Conservation (phyloP, 2,113 vertebrate genomes). For the Petrocephalus microphthalmus region DNA sequence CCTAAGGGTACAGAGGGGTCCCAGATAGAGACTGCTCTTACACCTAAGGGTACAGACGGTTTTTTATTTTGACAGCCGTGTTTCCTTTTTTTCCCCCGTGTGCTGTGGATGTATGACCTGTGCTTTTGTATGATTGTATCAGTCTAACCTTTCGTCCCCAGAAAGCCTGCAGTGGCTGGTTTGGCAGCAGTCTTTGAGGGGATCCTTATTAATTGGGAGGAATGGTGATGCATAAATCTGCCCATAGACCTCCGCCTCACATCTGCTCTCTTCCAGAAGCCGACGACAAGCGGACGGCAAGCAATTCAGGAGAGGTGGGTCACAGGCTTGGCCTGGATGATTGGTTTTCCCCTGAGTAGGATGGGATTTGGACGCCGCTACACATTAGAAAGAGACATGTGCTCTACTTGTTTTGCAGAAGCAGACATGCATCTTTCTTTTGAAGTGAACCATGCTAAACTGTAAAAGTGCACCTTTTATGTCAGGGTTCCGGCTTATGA, state of each 20-base stretch:
- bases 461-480: not conserved
- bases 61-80: not conserved
- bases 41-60: not conserved
- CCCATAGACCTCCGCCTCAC: not conserved
- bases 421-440: not conserved
- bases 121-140: not conserved
- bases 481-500: not conserved
- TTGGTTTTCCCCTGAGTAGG: not conserved
- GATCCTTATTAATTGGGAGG: not conserved
- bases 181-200: not conserved
- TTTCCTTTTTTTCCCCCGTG: not conserved
- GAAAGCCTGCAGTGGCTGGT: not conserved
- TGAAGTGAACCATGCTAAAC: not conserved
- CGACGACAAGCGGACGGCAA: conserved; percentile 66
- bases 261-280: conserved; percentile 56
- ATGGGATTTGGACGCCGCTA: not conserved
- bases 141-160: not conserved
- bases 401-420: not conserved
- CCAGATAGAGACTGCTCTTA: not conserved
- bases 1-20: too few relatives aligned
- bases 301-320: conserved; percentile 69
- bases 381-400: not conserved
- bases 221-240: not conserved
- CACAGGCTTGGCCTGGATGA: not conserved
- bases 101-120: not conserved